Conservation (phyloP, 2,113 vertebrate genomes). For the Pongo pygmaeus region DNA sequence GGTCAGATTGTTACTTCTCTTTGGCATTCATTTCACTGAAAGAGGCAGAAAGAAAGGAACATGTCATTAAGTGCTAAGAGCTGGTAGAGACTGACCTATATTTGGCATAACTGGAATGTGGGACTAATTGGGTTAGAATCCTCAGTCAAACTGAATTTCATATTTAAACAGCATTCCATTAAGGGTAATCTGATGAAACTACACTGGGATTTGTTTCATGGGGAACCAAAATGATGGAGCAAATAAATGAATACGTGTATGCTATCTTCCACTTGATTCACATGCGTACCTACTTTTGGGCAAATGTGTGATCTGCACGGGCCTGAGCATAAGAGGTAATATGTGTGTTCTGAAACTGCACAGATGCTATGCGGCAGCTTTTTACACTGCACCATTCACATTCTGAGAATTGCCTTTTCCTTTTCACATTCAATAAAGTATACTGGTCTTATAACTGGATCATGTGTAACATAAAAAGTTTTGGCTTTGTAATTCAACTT, state of each 20-base stretch:
- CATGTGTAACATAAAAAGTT: neutral
- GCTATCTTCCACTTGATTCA: neutral
- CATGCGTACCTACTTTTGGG: neutral
- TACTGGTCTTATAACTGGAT: neutral
- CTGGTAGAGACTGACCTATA: neutral
- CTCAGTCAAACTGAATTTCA: neutral
- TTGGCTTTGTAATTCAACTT: neutral
- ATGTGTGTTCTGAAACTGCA: neutral
- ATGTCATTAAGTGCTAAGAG: neutral
- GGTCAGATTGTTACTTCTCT: neutral
- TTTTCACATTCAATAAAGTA: neutral
- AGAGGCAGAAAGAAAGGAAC: neutral
- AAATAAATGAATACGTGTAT: neutral
- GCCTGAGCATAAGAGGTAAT: too few species aligned
- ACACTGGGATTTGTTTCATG: neutral
- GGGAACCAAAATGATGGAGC: neutral
- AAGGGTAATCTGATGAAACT: neutral
- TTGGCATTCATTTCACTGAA: constrained; percentile 6
- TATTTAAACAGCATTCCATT: neutral
- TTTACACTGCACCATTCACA: neutral
- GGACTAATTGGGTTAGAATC: neutral
- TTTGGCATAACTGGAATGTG: too few species aligned
- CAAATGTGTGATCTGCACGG: neutral
- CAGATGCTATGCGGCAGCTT: neutral
- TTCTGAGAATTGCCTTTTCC: neutral